Evolutionary conservation across 2,888 invertebrate species (phyloP), one percentile per base, ranked within the genome.

Genomic region (Polydesmus complanatus): DNA sequence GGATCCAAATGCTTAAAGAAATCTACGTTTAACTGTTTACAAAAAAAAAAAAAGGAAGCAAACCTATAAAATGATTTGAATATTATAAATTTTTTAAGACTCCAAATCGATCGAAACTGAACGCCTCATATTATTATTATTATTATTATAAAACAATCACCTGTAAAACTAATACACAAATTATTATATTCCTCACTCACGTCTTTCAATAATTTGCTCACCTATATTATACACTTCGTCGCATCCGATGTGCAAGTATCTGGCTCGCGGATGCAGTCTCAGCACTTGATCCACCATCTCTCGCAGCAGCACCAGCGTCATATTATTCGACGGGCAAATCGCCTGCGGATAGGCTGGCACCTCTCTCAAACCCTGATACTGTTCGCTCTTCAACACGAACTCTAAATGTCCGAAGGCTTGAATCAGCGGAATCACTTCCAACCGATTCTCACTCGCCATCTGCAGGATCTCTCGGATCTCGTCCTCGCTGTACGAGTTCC

Each of bases 401-500:
- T 90, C 89, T 75, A 91, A 75, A 70, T 91, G 90, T 0, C 88
- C 90, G 72, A 89, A 89, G 0, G 88, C 87, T 75, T 88, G 90
- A n/a, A 91, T 76, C 57, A 91, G 73, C 0, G 90, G 90, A 67
- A 90, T 86, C 0, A 86, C 81, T 64, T 80, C 80, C 61, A 92
- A 76, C 18, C 81, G 77, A 61, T 79, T 77, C 22, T 77, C 69
- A 27, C 72, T 71, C 0, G 86, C 87, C 70, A 84, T 76, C 62
- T 80, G 74, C 58, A 86, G 73, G 58, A 89, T 82, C 67, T 80
- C 78, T 58, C 74, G 75, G 26, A 85, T 83, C 70, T 87, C 86
- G 54, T 80, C 80, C 56, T 77, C 68, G 1, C 81, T 74, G 69
- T 89, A 91, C 59, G 82, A 79, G 70, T 85, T 83, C 1, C 72